Evolutionary conservation across 2,797 vertebrate species (phyloP).

Genomic region (Cheirogaleus major): DNA sequence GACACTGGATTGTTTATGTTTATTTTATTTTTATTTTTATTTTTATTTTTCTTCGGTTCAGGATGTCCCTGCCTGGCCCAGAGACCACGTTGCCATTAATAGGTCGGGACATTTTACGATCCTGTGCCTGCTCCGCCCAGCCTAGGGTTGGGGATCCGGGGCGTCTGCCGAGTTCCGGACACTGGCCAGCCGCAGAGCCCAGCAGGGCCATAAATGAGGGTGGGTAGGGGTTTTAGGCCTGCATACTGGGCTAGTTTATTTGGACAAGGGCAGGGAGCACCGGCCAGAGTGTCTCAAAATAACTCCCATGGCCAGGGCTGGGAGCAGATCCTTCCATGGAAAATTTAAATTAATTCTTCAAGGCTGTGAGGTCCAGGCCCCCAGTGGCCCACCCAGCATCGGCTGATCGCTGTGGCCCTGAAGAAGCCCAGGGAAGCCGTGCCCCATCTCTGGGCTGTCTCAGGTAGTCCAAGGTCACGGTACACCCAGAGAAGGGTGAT

Average conservation of each 20-base stretch:
- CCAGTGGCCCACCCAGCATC: neutral
- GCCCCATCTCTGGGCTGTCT: neutral
- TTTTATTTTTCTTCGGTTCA: slow-evolving; percentile 15
- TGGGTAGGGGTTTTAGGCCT: neutral
- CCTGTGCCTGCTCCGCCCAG: neutral
- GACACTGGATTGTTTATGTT: neutral
- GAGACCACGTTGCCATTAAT: neutral
- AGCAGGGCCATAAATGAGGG: accelerated
- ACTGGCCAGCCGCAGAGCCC: neutral
- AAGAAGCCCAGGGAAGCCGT: neutral
- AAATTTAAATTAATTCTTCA: slow-evolving; percentile 70
- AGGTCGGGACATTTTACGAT: neutral
- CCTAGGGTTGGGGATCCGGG: neutral
- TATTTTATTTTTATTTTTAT: neutral
- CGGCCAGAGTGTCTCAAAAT: slow-evolving; percentile 49
- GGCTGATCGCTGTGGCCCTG: neutral
- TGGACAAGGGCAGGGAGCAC: neutral
- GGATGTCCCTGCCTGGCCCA: neutral
- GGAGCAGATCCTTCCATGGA: slow-evolving; percentile 21
- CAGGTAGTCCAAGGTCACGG: neutral
- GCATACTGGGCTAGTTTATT: neutral
- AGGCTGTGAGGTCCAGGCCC: neutral
- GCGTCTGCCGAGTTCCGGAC: neutral
- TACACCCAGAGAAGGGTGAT: neutral
- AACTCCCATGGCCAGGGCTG: neutral